Evolutionary conservation across 2,888 invertebrate species (phyloP).

Genomic region (Podotricha telesiphe): DNA sequence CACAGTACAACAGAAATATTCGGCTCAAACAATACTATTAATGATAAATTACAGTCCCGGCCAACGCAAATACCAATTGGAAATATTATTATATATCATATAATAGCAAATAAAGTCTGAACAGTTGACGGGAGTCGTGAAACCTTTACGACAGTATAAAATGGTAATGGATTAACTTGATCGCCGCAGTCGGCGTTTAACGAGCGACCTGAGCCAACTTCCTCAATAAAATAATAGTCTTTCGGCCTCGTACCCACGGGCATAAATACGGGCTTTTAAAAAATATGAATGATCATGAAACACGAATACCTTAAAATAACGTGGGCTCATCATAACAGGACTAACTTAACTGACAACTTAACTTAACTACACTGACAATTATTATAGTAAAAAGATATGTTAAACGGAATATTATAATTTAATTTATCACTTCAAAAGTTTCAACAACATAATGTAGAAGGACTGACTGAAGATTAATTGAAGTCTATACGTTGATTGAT

Average conservation of each 20-base stretch:
- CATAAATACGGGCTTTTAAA: conserved; percentile 48
- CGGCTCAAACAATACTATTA: neutral
- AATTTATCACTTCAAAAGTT: neutral
- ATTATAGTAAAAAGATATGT: conserved; percentile 35
- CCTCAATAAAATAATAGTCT: conserved; percentile 80
- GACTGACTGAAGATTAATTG: neutral
- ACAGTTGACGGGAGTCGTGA: conserved; percentile 71
- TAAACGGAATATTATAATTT: neutral
- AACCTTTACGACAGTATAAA: conserved; percentile 79
- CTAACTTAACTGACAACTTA: conserved; percentile 14
- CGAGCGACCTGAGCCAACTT: conserved; percentile 73
- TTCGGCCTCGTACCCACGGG: conserved; percentile 49
- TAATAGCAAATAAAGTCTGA: conserved; percentile 58
- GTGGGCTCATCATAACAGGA: conserved; percentile 39
- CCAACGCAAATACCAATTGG: conserved; percentile 42
- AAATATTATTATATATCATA: conserved; percentile 45
- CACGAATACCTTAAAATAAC: conserved; percentile 45
- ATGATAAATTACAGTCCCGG: neutral
- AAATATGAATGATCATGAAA: conserved; percentile 48
- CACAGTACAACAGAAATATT: neutral
- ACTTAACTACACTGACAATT: conserved; percentile 29
- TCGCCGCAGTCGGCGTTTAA: conserved; percentile 71
- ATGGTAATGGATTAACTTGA: conserved; percentile 79
- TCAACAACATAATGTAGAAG: neutral
- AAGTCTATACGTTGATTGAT: neutral